Conservation (phyloP, 2,113 vertebrate genomes). For the Dendropsophus ebraccatus region DNA sequence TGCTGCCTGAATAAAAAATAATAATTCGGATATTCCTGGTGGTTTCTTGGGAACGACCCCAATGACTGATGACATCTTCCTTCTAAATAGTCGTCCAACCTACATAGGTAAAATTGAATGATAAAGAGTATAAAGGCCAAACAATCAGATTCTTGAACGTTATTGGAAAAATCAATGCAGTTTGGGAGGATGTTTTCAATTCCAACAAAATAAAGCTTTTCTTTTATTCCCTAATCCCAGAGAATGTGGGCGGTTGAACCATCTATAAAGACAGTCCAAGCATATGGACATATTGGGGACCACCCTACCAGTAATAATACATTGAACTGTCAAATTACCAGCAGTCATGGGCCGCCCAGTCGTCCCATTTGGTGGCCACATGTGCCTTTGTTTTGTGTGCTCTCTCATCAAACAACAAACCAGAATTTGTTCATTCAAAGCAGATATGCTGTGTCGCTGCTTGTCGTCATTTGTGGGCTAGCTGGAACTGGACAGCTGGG, state of each 20-base stretch:
- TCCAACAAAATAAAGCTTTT: background rate
- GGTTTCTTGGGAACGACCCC: too few relatives aligned
- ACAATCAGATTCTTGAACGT: too few relatives aligned
- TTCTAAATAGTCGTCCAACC: too few relatives aligned
- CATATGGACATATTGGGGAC: background rate
- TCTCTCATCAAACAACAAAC: background rate
- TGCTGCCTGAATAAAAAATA: too few relatives aligned
- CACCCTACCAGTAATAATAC: background rate
- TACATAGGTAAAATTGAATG: background rate
- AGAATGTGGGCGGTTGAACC: background rate
- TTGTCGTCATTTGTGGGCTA: background rate
- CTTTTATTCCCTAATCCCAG: background rate
- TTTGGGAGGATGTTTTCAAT: background rate
- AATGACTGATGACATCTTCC: too few relatives aligned
- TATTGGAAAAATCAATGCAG: too few relatives aligned
- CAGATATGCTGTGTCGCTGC: background rate
- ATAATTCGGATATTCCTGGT: too few relatives aligned
- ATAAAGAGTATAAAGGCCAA: too few relatives aligned
- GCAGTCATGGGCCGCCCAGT: background rate
- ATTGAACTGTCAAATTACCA: background rate
- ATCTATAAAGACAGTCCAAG: background rate
- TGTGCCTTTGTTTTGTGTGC: background rate
- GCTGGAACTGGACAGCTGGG: background rate
- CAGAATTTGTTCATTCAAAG: background rate
- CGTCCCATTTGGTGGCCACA: background rate